These are phyloP conservation scores for Cepaea nemoralis DNA, from an alignment of 1,140 invertebrate species.

Conservation along the genomic window DNA sequence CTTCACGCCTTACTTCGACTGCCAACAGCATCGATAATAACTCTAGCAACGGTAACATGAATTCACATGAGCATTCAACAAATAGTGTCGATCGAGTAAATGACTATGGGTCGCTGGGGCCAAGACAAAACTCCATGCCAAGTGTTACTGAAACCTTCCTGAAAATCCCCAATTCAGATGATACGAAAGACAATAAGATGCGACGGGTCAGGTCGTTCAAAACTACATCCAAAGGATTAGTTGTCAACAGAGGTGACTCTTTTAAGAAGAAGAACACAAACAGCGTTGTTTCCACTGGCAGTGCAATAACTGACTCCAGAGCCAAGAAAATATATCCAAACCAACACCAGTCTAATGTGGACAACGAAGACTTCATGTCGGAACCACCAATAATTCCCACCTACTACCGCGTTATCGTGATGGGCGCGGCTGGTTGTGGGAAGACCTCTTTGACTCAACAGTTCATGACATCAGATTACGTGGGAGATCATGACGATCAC, in stretches of 20 bases:
- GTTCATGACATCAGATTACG: conserved; percentile 93
- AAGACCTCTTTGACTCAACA: conserved; percentile 89
- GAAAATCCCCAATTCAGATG: conserved; percentile 33
- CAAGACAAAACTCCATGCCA: conserved; percentile 54
- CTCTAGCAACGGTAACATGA: not conserved
- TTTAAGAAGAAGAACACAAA: conserved; percentile 77
- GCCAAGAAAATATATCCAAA: not conserved
- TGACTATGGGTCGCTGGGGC: not conserved
- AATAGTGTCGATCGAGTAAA: not conserved
- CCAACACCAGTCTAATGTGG: not conserved
- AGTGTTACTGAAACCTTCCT: conserved; percentile 43
- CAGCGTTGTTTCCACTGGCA: conserved; percentile 83
- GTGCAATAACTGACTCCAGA: conserved; percentile 50
- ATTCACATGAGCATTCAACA: not conserved
- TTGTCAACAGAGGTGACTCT: conserved; percentile 92
- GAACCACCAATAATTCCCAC: conserved; percentile 30
- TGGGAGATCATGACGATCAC: conserved; percentile 40
- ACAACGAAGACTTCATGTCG: not conserved
- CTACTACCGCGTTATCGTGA: conserved; percentile 83
- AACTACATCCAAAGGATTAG: conserved; percentile 88
- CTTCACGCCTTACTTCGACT: not conserved
- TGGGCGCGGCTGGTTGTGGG: conserved; percentile 88
- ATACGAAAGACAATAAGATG: conserved; percentile 72
- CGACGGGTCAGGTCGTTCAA: conserved; percentile 90
- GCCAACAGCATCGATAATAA: no score